A percentile compares a stretch with the other conserved stretches of the same genome.
Conservation (phyloP, 2,797 vertebrate species). For the Benthosema pterotum region DNA sequence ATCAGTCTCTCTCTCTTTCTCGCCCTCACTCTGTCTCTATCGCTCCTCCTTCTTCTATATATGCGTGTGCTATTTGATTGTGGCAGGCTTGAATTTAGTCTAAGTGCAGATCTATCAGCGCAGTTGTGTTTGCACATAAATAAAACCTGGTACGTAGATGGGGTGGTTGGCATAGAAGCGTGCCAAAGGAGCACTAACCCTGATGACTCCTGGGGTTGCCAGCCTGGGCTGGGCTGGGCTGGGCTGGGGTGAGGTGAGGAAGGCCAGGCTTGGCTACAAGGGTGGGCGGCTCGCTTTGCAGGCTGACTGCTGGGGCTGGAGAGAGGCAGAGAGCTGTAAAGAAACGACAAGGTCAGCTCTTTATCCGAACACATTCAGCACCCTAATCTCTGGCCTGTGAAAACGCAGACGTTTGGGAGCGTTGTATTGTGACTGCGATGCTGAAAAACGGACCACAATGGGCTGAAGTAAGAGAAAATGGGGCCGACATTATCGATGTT, state of each 20-base stretch:
- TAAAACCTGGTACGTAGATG: constrained; percentile 45
- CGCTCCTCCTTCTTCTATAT: constrained; percentile 8
- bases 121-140: constrained; percentile 42
- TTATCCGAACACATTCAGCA: constrained; percentile 59
- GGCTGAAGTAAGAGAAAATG: too few relatives aligned
- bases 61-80: constrained; percentile 54
- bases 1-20: neutral
- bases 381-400: constrained; percentile 35
- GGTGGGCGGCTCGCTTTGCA: neutral
- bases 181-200: constrained; percentile 78
- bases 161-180: constrained; percentile 45
- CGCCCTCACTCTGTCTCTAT: neutral
- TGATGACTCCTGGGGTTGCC: constrained; percentile 74
- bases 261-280: constrained; percentile 4
- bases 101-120: constrained; percentile 67
- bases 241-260: constrained; percentile 38
- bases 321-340: constrained; percentile 61
- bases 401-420: constrained; percentile 45
- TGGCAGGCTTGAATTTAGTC: constrained; percentile 45
- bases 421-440: constrained; percentile 9
- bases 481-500: neutral
- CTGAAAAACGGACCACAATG: constrained; percentile 9
- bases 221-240: constrained; percentile 26
- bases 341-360: constrained; percentile 74
- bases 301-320: constrained; percentile 16